These are phyloP conservation scores for Trematomus loennbergii DNA, from an alignment of 2,113 vertebrate species.

Conservation along the genomic window DNA sequence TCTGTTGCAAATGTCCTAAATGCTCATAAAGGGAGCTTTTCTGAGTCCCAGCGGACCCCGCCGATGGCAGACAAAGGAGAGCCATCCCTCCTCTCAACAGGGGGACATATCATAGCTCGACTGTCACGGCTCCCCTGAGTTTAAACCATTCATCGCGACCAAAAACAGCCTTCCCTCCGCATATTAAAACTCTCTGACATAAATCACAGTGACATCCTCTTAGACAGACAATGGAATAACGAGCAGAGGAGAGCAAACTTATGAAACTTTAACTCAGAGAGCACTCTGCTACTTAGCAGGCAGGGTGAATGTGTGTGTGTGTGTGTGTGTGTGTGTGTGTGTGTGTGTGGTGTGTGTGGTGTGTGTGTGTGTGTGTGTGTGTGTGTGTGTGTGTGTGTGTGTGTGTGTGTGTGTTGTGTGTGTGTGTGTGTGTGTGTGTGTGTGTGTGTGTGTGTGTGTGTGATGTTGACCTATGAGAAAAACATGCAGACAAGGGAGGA, in stretches of 20 bases:
- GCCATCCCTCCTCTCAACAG: slow-evolving; percentile 52
- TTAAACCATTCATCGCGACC: slow-evolving; percentile 60
- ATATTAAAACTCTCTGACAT: slow-evolving; percentile 75
- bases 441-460: neutral
- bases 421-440: no score
- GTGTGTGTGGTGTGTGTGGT: no score
- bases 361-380: no score
- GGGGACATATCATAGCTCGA: slow-evolving; percentile 54
- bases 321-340: neutral
- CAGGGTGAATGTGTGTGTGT: neutral
- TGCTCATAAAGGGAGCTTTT: slow-evolving; percentile 53
- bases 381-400: no score
- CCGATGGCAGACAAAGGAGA: slow-evolving; percentile 64
- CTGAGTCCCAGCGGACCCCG: slow-evolving; percentile 46
- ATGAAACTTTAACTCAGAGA: slow-evolving; percentile 60
- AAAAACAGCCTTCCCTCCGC: slow-evolving; percentile 57
- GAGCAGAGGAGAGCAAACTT: slow-evolving; percentile 61
- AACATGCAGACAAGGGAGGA: slow-evolving; percentile 25
- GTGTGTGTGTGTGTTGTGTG: no score
- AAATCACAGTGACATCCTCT: slow-evolving; percentile 74
- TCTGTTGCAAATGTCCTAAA: slow-evolving; percentile 50
- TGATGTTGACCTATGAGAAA: slow-evolving; percentile 61
- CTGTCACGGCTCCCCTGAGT: slow-evolving; percentile 64
- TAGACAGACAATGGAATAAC: slow-evolving; percentile 71
- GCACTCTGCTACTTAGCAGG: slow-evolving; percentile 43